Evolutionary conservation across 1,140 invertebrate genomes (phyloP).

Genomic region (Himalopsyche phryganea): DNA sequence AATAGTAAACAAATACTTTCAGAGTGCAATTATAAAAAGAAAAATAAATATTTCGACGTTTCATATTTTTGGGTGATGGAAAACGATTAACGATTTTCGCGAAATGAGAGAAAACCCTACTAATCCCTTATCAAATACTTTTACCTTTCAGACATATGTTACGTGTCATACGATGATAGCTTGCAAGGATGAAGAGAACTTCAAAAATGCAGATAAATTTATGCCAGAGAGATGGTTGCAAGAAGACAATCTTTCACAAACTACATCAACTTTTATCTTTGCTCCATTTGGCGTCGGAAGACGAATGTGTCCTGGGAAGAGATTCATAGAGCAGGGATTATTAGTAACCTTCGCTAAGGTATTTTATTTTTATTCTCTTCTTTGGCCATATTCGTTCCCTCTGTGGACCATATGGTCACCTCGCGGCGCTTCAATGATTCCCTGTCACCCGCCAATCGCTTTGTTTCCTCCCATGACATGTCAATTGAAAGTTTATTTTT

Average conservation of each 20-base stretch:
- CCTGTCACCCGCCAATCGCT: no score
- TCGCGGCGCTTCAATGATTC: no score
- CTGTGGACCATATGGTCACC: no score
- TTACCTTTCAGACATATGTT: slow-evolving; percentile 67
- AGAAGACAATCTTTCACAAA: slow-evolving; percentile 40
- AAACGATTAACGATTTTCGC: no score
- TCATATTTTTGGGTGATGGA: no score
- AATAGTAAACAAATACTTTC: no score
- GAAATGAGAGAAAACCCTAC: no score
- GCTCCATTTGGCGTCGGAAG: slow-evolving; percentile 85
- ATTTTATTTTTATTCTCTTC: slow-evolving; percentile 18
- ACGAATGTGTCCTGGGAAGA: slow-evolving; percentile 77
- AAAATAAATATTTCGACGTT: no score
- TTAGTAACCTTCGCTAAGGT: slow-evolving; percentile 73
- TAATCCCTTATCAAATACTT: not conserved
- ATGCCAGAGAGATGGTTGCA: slow-evolving; percentile 79
- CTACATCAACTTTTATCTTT: slow-evolving; percentile 59
- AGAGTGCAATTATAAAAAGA: no score
- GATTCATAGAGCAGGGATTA: slow-evolving; percentile 75
- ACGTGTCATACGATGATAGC: slow-evolving; percentile 82
- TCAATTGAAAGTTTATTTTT: no score
- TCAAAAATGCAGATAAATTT: slow-evolving; percentile 69
- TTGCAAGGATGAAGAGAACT: slow-evolving; percentile 74
- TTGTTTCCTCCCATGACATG: no score
- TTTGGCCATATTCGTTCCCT: no score